Conservation (phyloP, 2,113 vertebrate species). For the Zingel zingel region DNA sequence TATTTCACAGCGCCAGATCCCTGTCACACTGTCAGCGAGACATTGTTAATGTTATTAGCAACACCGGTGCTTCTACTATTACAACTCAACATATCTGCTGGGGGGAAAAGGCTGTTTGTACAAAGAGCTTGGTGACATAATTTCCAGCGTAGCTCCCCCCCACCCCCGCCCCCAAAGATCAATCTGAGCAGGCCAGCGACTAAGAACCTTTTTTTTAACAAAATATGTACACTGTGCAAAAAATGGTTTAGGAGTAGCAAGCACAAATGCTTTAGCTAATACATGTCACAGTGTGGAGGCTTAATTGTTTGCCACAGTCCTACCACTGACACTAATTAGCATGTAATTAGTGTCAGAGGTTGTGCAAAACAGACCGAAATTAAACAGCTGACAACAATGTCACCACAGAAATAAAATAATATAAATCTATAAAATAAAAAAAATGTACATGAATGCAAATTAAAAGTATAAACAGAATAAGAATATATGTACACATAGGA, state of each 20-base stretch:
- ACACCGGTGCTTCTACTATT: constrained; percentile 1
- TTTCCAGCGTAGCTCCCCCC: not conserved
- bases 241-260: not conserved
- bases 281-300: not conserved
- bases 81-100: not conserved
- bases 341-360: not conserved
- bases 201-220: not conserved
- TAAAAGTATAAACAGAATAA: too few species aligned
- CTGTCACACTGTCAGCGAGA: constrained; percentile 1
- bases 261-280: not conserved
- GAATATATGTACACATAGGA: too few species aligned
- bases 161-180: not conserved
- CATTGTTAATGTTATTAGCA: constrained; percentile 8
- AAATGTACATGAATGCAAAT: too few species aligned
- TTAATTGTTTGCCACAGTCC: not conserved
- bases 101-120: not conserved
- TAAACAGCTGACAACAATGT: not conserved
- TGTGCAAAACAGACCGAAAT: not conserved
- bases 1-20: not conserved
- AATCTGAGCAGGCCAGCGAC: not conserved
- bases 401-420: too few species aligned
- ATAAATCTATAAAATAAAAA: too few species aligned
- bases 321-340: not conserved
- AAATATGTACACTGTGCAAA: not conserved
- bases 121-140: not conserved